Conservation (phyloP, 2,888 invertebrate species). For the Polydrusus cervinus region DNA sequence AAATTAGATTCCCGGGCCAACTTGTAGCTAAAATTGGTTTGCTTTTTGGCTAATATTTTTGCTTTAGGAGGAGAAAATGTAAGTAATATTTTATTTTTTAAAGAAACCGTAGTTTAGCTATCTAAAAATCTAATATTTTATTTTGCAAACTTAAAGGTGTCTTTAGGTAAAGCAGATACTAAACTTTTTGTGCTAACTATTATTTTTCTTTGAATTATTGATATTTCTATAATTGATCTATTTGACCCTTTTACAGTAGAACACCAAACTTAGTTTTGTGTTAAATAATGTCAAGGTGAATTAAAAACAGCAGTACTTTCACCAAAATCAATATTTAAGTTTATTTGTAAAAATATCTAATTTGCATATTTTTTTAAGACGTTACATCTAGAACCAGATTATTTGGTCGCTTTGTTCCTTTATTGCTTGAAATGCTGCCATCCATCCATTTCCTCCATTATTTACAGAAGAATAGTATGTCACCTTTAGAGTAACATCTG, state of each 20-base stretch:
- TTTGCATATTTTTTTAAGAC: slow-evolving; percentile 30
- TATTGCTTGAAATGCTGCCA: slow-evolving; percentile 59
- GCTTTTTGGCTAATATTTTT: slow-evolving; percentile 12
- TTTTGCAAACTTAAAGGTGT: slow-evolving; percentile 3
- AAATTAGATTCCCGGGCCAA: slow-evolving; percentile 43
- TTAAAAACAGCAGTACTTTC: slow-evolving; percentile 11
- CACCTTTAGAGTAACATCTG: slow-evolving; percentile 56
- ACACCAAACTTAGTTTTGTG: slow-evolving; percentile 2
- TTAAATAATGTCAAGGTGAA: slow-evolving; percentile 24
- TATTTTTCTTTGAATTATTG: slow-evolving; percentile 37
- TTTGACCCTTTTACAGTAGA: slow-evolving; percentile 5
- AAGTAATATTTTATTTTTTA: slow-evolving; percentile 10
- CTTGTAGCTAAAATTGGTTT: slow-evolving; percentile 40
- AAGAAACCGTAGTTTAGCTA: neutral
- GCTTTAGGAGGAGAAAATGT: neutral
- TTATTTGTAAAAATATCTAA: slow-evolving; percentile 34
- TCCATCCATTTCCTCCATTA: slow-evolving; percentile 63
- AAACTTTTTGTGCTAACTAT: neutral
- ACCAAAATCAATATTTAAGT: slow-evolving; percentile 27
- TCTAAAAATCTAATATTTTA: neutral
- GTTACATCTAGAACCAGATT: slow-evolving; percentile 28
- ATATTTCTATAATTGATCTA: slow-evolving; percentile 28
- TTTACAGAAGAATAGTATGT: slow-evolving; percentile 60
- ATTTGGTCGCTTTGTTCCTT: slow-evolving; percentile 36
- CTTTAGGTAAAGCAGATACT: neutral